Conservation (phyloP, 2,888 invertebrate genomes). For the Rhorus exstirpatorius region DNA sequence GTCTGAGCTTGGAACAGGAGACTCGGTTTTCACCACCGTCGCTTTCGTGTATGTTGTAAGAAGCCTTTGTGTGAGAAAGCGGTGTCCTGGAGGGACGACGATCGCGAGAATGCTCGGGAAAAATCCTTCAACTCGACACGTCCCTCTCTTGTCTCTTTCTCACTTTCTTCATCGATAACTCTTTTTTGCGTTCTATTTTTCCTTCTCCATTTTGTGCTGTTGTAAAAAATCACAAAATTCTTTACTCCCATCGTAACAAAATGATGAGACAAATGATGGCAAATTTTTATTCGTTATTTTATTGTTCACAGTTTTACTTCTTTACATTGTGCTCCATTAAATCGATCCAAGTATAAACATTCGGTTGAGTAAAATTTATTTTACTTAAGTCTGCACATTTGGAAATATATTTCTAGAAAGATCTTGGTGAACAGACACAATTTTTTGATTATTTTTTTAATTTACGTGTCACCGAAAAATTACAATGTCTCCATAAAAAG, state of each 20-base stretch:
- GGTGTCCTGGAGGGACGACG: conserved; percentile 45
- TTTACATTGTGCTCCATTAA: background rate
- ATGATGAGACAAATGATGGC: background rate
- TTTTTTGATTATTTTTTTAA: no score
- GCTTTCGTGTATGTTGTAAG: conserved; percentile 36
- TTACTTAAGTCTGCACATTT: no score
- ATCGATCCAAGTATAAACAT: no score
- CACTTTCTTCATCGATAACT: background rate
- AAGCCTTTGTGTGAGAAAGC: conserved; percentile 40
- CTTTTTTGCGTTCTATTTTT: conserved; percentile 11
- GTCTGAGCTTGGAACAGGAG: conserved; percentile 46
- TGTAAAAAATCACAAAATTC: background rate
- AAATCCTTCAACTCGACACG: conserved; percentile 59
- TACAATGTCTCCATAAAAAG: no score
- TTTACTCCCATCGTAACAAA: background rate
- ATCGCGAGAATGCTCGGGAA: conserved; percentile 54
- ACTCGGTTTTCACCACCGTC: conserved; percentile 46
- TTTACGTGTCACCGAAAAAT: no score
- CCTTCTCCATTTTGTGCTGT: background rate
- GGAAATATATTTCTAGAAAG: no score
- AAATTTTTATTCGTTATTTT: background rate
- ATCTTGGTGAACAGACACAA: no score
- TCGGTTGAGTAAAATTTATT: no score
- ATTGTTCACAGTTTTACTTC: background rate
- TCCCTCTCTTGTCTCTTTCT: conserved; percentile 27